These are phyloP conservation scores for Ornithoptera alexandrae DNA, from an alignment of 2,888 invertebrate genomes.

Conservation along the genomic window DNA sequence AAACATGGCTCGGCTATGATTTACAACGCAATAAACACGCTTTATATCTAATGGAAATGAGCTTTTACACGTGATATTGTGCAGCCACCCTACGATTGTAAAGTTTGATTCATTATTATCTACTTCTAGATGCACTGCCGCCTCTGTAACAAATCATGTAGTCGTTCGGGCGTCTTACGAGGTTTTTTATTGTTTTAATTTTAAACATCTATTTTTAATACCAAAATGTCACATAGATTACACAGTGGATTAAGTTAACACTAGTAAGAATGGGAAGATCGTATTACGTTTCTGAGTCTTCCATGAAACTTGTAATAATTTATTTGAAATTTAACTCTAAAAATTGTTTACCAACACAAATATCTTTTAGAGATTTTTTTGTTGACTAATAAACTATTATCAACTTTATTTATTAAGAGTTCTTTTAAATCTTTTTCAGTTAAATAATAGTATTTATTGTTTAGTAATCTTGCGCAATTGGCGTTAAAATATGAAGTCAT, in stretches of 20 bases:
- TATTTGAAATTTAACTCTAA: background rate
- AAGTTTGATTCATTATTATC: slow-evolving; percentile 53
- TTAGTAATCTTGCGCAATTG: background rate
- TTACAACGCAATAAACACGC: slow-evolving; percentile 73
- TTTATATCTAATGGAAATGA: slow-evolving; percentile 77
- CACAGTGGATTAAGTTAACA: background rate
- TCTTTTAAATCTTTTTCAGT: too few species aligned
- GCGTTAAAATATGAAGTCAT: background rate
- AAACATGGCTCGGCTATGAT: slow-evolving; percentile 74
- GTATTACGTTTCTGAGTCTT: background rate
- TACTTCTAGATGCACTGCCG: slow-evolving; percentile 20
- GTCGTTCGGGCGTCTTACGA: background rate
- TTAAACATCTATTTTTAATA: slow-evolving; percentile 4
- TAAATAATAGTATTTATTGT: background rate
- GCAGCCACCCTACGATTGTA: slow-evolving; percentile 51
- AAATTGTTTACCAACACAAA: too few species aligned
- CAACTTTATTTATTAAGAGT: too few species aligned
- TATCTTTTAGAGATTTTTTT: too few species aligned
- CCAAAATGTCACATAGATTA: background rate
- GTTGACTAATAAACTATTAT: background rate
- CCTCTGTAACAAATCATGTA: slow-evolving; percentile 16
- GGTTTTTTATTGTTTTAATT: slow-evolving; percentile 17
- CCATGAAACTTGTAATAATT: background rate
- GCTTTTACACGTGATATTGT: slow-evolving; percentile 70
- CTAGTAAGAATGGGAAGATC: background rate